phyloP scores from a whole-genome alignment of 1,140 invertebrate genomes.

The Hylaeus volcanicus region DNA sequence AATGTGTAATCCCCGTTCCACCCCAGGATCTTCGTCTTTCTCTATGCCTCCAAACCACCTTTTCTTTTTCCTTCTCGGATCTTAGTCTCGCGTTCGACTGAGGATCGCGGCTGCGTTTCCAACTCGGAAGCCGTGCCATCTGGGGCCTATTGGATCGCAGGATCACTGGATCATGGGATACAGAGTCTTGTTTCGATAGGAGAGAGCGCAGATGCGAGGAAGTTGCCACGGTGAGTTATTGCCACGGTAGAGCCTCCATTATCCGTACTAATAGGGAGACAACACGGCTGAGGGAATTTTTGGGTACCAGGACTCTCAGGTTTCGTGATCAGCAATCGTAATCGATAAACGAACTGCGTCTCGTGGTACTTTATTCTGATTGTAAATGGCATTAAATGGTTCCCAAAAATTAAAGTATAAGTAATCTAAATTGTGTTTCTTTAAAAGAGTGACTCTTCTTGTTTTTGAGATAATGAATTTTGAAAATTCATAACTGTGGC shows the following conservation, averaged over 20 bases:
- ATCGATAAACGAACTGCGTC: too few relatives aligned
- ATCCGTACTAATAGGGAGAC: conserved; percentile 47
- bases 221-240: conserved; percentile 65
- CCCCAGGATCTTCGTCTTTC: not conserved
- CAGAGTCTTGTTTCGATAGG: conserved; percentile 28
- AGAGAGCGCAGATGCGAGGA: conserved; percentile 67
- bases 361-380: too few relatives aligned
- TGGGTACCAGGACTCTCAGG: too few relatives aligned
- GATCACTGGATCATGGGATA: conserved; percentile 26
- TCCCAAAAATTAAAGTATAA: too few relatives aligned
- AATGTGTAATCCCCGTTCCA: conserved; percentile 17
- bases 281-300: too few relatives aligned
- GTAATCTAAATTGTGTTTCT: too few relatives aligned
- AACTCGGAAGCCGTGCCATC: conserved; percentile 67
- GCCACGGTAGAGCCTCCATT: conserved; percentile 52
- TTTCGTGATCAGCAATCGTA: too few relatives aligned
- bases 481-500: too few relatives aligned
- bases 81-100: conserved; percentile 10
- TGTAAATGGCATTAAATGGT: too few relatives aligned
- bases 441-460: too few relatives aligned
- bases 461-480: too few relatives aligned
- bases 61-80: not conserved
- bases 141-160: conserved; percentile 57
- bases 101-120: conserved; percentile 41
- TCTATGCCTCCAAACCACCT: not conserved